A percentile compares a stretch with the other conserved stretches of the same genome.
Evolutionary conservation across 2,888 invertebrate genomes (phyloP).

Genomic region (Parapristionchus giblindavisi): DNA sequence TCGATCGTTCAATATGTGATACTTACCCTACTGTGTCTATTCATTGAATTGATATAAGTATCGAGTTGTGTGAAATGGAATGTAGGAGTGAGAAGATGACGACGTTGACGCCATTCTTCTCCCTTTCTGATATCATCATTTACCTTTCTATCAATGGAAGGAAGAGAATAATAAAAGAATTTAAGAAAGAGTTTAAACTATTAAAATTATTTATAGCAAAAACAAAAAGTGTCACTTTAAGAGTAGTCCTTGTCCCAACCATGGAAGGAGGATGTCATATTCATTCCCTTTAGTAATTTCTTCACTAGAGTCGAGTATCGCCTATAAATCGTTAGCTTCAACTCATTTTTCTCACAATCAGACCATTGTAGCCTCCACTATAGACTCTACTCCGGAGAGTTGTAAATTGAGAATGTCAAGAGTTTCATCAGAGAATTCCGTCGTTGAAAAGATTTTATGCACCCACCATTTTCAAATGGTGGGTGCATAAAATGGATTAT

Average conservation of each 20-base stretch:
- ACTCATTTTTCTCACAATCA: background rate
- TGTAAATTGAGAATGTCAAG: background rate
- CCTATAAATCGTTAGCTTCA: background rate
- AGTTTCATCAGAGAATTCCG: too few species aligned
- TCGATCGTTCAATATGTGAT: background rate
- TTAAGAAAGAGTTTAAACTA: background rate
- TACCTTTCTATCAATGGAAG: background rate
- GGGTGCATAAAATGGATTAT: too few species aligned
- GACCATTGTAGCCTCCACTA: background rate
- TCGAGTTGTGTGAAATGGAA: conserved; percentile 34
- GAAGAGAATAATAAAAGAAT: background rate
- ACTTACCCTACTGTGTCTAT: conserved; percentile 28
- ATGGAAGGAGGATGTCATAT: conserved; percentile 18
- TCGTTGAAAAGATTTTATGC: background rate
- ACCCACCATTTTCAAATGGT: too few species aligned
- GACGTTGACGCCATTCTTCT: conserved; percentile 16
- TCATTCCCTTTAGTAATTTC: conserved; percentile 35
- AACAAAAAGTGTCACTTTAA: background rate
- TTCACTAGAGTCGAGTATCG: conserved; percentile 32
- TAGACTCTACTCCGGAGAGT: background rate
- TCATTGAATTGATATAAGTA: conserved; percentile 27
- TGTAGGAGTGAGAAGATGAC: conserved; percentile 33
- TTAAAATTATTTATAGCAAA: background rate
- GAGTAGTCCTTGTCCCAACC: conserved; percentile 36
- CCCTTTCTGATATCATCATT: conserved; percentile 7